phyloP scores from a whole-genome alignment of 1,140 invertebrate genomes.

The Thaumetopoea pityocampa region DNA sequence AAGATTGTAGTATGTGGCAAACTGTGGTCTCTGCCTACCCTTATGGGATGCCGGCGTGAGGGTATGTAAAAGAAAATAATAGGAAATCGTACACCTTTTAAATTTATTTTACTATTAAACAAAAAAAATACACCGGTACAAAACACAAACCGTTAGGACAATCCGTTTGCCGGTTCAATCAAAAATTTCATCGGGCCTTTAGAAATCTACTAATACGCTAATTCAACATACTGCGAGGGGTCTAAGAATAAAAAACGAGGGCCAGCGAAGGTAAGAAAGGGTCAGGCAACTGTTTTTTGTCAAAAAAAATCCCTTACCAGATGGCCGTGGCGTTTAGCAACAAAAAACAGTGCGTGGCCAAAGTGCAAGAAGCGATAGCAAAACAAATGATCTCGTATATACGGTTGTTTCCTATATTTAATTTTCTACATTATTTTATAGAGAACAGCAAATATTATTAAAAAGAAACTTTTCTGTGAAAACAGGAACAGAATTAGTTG shows the following conservation, averaged over 20 bases:
- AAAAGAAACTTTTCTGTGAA: no score
- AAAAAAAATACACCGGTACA: slow-evolving; percentile 53
- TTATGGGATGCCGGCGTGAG: no score
- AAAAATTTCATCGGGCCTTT: slow-evolving; percentile 70
- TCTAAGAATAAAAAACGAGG: slow-evolving; percentile 60
- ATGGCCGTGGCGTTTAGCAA: slow-evolving; percentile 67
- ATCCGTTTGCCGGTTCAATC: slow-evolving; percentile 69
- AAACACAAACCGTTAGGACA: slow-evolving; percentile 66
- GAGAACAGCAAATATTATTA: no score
- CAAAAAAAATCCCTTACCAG: slow-evolving; percentile 66
- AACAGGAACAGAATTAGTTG: no score
- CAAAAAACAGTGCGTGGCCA: slow-evolving; percentile 71
- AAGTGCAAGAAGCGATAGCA: slow-evolving; percentile 51
- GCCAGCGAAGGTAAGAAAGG: slow-evolving; percentile 72
- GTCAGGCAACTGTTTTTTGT: slow-evolving; percentile 67
- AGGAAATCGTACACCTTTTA: slow-evolving; percentile 24
- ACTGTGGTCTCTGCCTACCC: no score
- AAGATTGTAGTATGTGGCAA: no score
- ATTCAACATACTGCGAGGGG: slow-evolving; percentile 72
- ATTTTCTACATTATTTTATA: neutral
- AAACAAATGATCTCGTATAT: slow-evolving; percentile 2
- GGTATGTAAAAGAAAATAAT: slow-evolving; percentile 18
- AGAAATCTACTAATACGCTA: slow-evolving; percentile 72
- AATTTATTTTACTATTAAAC: slow-evolving; percentile 32
- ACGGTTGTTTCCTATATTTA: slow-evolving; percentile 1